A percentile compares a stretch with the other conserved stretches of the same genome.
Evolutionary conservation across 2,888 invertebrate genomes (phyloP).

Genomic region (Drosophila paranaensis): DNA sequence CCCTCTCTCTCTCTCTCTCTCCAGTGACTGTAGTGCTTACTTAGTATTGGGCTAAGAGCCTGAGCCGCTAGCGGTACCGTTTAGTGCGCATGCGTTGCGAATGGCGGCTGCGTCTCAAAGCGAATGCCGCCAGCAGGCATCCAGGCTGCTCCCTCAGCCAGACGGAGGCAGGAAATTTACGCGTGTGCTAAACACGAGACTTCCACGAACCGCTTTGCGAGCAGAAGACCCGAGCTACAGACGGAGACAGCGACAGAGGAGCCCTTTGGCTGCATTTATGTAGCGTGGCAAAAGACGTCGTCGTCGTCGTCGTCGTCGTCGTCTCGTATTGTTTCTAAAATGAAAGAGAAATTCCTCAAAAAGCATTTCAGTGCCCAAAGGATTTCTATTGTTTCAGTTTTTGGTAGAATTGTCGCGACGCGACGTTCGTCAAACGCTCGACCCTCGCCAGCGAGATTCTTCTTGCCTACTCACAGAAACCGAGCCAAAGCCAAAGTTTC

Average conservation of each 20-base stretch:
- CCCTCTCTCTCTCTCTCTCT: background rate
- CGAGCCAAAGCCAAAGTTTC: constrained; percentile 38
- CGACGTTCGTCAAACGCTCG: constrained; percentile 61
- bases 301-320: constrained; percentile 15
- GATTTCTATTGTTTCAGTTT: constrained; percentile 74
- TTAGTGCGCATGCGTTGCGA: constrained; percentile 84
- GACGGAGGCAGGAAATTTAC: constrained; percentile 80
- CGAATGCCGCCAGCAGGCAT: constrained; percentile 76
- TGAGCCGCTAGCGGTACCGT: constrained; percentile 82
- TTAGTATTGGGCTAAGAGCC: constrained; percentile 5
- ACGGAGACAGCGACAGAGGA: background rate
- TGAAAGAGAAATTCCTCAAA: constrained; percentile 71
- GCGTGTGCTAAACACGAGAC: constrained; percentile 85
- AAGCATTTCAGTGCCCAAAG: constrained; percentile 68
- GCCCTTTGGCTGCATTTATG: constrained; percentile 56
- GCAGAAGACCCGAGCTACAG: background rate
- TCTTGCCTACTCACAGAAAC: constrained; percentile 33
- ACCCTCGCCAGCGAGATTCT: constrained; percentile 60
- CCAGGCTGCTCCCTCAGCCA: constrained; percentile 32
- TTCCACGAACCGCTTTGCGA: constrained; percentile 82
- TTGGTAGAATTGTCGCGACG: constrained; percentile 27
- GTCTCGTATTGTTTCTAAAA: constrained; percentile 71
- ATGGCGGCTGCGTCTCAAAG: constrained; percentile 82
- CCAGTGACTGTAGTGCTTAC: background rate
- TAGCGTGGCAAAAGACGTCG: constrained; percentile 53